These are phyloP conservation scores for Watsonalla binaria DNA, from an alignment of 2,888 invertebrate genomes.

Conservation along the genomic window DNA sequence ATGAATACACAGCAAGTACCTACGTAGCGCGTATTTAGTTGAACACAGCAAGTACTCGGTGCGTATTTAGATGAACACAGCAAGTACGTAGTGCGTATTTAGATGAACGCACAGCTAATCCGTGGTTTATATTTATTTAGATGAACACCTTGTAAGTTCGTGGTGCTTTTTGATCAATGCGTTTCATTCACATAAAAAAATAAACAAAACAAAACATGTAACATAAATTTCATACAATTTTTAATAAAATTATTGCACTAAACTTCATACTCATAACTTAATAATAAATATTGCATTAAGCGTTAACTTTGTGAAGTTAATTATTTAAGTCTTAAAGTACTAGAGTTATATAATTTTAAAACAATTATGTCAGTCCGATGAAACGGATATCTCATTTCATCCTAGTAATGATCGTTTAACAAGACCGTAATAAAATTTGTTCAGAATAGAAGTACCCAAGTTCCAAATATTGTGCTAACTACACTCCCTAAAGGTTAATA, in stretches of 20 bases:
- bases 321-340: slow-evolving; percentile 61
- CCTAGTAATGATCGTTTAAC: slow-evolving; percentile 50
- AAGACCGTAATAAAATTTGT: slow-evolving; percentile 50
- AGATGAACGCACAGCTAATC: no score
- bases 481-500: slow-evolving; percentile 49
- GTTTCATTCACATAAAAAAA: slow-evolving; percentile 51
- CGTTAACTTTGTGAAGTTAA: slow-evolving; percentile 66
- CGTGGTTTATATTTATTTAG: no score
- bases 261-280: slow-evolving; percentile 71
- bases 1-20: no score
- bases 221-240: slow-evolving; percentile 73
- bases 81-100: no score
- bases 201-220: slow-evolving; percentile 69
- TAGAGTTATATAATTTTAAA: slow-evolving; percentile 65
- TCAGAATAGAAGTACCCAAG: slow-evolving; percentile 46
- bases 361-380: slow-evolving; percentile 71
- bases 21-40: no score
- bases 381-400: slow-evolving; percentile 53
- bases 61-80: no score
- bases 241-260: slow-evolving; percentile 77
- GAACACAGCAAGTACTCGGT: no score
- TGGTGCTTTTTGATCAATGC: slow-evolving; percentile 32
- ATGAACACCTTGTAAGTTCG: no score
- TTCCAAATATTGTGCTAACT: slow-evolving; percentile 55
- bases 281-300: slow-evolving; percentile 76